Percentiles rank a stretch among this genome's conserved stretches.
These are phyloP conservation scores for Phymorhynchus buccinoides DNA, from an alignment of 1,140 invertebrate species.

Conservation along the genomic window DNA sequence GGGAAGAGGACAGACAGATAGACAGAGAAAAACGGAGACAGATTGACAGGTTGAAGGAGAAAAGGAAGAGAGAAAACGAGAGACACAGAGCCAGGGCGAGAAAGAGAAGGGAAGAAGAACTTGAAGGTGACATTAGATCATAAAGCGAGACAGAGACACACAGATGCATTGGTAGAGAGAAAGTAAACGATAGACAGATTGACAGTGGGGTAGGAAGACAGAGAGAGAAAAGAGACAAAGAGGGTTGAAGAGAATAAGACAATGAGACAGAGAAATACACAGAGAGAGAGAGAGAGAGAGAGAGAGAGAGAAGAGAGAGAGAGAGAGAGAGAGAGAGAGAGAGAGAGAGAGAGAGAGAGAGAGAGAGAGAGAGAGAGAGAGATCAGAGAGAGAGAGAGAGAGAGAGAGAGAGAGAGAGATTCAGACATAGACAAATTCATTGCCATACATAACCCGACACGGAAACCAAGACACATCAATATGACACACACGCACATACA, in stretches of 20 bases:
- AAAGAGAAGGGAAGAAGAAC: background rate
- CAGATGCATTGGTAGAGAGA: background rate
- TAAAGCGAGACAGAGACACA: background rate
- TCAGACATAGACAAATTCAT: background rate
- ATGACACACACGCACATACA: background rate
- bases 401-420: background rate
- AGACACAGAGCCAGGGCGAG: background rate
- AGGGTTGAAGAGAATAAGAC: background rate
- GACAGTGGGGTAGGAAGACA: background rate
- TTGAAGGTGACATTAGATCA: too few relatives aligned
- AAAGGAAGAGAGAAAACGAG: too few relatives aligned
- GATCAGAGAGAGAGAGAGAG: background rate
- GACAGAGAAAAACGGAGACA: too few relatives aligned
- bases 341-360: background rate
- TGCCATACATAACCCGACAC: background rate
- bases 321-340: background rate
- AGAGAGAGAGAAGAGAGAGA: background rate
- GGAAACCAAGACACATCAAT: background rate
- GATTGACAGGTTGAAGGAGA: too few relatives aligned
- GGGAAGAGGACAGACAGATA: conserved; percentile 24
- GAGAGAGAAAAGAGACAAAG: too few relatives aligned
- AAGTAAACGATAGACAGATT: background rate
- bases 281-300: background rate
- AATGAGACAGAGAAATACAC: background rate
- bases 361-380: background rate